Evolutionary conservation across 1,140 invertebrate species (phyloP).

Genomic region (Polyergus mexicanus): DNA sequence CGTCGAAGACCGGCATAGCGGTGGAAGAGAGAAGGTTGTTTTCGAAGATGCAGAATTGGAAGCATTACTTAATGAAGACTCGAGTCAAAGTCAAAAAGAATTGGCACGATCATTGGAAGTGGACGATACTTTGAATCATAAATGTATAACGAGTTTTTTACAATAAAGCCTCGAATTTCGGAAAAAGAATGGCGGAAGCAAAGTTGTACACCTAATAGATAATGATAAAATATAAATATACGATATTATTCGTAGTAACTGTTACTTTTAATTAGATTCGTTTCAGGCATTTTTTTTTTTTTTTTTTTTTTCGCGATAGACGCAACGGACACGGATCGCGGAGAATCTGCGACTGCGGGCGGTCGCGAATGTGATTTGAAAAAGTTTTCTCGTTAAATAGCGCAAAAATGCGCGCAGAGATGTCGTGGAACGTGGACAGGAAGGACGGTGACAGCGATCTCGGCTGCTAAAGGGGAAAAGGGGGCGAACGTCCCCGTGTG

Average conservation of each 20-base stretch:
- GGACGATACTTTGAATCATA: no score
- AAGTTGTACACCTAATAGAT: no score
- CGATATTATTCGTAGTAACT: neutral
- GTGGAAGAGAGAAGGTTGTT: no score
- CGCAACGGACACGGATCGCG: neutral
- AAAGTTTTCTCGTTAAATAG: conserved; percentile 85
- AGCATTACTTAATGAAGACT: no score
- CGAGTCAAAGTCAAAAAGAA: no score
- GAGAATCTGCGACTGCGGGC: neutral
- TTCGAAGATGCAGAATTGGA: no score
- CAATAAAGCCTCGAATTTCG: no score
- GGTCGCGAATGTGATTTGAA: conserved; percentile 80
- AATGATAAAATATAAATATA: neutral
- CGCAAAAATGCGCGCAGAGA: conserved; percentile 74
- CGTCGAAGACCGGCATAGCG: no score
- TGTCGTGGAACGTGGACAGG: conserved; percentile 43
- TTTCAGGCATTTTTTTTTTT: neutral
- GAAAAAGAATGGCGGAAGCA: no score
- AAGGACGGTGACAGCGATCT: conserved; percentile 51
- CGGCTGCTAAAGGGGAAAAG: neutral
- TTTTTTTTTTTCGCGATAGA: neutral
- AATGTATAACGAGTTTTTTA: no score
- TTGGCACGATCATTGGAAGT: no score
- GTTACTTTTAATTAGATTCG: neutral
- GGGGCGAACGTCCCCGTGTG: conserved; percentile 24